Conservation (phyloP, 2,888 invertebrate species). For the Hyppa rectilinea region DNA sequence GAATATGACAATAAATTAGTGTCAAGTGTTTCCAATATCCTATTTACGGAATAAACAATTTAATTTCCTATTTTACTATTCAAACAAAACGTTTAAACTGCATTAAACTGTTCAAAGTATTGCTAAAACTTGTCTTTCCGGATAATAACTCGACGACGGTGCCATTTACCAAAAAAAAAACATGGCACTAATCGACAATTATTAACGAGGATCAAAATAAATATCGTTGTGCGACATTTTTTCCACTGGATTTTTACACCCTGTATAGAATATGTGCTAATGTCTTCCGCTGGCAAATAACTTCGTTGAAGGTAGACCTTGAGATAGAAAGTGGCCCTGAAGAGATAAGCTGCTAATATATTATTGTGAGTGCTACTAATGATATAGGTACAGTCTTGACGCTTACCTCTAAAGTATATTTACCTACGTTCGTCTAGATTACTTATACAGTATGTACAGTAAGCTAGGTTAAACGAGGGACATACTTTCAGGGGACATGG, state of each 20-base stretch:
- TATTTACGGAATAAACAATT: too few relatives aligned
- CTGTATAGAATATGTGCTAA: constrained; percentile 31
- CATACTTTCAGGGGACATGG: too few relatives aligned
- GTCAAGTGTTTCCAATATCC: too few relatives aligned
- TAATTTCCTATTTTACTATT: too few relatives aligned
- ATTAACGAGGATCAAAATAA: neutral
- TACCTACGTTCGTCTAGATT: neutral
- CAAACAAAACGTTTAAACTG: too few relatives aligned
- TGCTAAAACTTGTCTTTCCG: neutral
- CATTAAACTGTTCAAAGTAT: neutral
- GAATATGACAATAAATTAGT: too few relatives aligned
- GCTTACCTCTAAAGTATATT: neutral
- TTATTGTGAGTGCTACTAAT: constrained; percentile 18
- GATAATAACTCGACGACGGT: neutral
- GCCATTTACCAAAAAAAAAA: neutral
- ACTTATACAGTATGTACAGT: too few relatives aligned
- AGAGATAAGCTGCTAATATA: constrained; percentile 34
- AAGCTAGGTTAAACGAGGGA: too few relatives aligned
- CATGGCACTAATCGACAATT: neutral
- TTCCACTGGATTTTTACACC: neutral
- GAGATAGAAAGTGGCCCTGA: constrained; percentile 32
- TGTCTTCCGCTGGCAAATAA: constrained; percentile 53
- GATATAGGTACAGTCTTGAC: neutral
- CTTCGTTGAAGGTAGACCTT: constrained; percentile 35
- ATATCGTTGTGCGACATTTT: neutral